Percentiles rank a stretch among this genome's conserved stretches.
phyloP scores from a whole-genome alignment of 2,888 invertebrate species.

The Laspeyria flexula region DNA sequence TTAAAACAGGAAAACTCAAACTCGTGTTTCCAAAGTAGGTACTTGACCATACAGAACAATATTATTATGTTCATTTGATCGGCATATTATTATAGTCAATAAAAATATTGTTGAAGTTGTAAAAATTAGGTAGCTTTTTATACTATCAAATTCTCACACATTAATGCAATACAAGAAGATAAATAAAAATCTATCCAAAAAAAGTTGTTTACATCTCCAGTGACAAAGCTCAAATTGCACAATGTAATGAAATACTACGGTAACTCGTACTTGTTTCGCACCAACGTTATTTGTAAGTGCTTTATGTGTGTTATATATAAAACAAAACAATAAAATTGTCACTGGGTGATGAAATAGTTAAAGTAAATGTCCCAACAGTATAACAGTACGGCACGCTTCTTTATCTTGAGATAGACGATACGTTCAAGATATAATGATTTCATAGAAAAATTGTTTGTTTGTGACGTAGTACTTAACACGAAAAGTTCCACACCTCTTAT shows the following conservation, averaged over 20 bases:
- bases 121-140: too few relatives aligned
- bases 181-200: constrained; percentile 5
- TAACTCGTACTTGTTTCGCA: constrained; percentile 30
- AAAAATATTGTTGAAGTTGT: too few relatives aligned
- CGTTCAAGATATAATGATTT: constrained; percentile 37
- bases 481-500: constrained; percentile 79
- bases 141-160: too few relatives aligned
- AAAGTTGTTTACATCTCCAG: constrained; percentile 16
- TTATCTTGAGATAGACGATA: constrained; percentile 37
- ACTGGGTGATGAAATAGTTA: constrained; percentile 40
- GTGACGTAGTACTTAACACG: constrained; percentile 68
- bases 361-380: constrained; percentile 33
- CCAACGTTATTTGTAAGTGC: constrained; percentile 23
- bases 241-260: constrained; percentile 17
- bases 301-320: constrained; percentile 20
- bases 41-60: constrained; percentile 7
- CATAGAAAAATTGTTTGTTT: constrained; percentile 28
- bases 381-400: constrained; percentile 26
- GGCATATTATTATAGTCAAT: too few relatives aligned
- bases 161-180: too few relatives aligned
- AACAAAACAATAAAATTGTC: constrained; percentile 33
- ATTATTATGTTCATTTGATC: not conserved
- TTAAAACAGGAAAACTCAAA: constrained; percentile 31
- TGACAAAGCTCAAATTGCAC: constrained; percentile 27
- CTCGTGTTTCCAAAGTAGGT: constrained; percentile 2